Conservation (phyloP, 2,113 vertebrate genomes). For the Tauraco erythrolophus region DNA sequence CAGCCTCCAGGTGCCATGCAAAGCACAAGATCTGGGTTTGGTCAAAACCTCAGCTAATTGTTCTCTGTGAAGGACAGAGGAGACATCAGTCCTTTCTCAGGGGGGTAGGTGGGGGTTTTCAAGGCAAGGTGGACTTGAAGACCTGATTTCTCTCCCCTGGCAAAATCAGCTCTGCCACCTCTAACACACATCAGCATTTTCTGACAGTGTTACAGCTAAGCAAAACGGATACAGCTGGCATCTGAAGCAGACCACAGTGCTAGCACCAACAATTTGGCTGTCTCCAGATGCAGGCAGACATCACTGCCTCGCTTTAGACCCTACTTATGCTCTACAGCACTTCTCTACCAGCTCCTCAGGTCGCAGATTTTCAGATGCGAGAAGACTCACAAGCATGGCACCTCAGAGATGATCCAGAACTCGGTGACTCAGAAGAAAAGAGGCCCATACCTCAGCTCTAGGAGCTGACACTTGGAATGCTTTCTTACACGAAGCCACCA, state of each 20-base stretch:
- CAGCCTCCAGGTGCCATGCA: neutral
- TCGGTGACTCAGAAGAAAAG: neutral
- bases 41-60: neutral
- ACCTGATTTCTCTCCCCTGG: neutral
- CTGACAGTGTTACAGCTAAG: neutral
- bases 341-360: neutral
- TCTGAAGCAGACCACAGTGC: neutral
- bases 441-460: neutral
- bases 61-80: neutral
- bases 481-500: neutral
- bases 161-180: neutral
- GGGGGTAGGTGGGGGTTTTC: rapidly evolving
- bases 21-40: neutral
- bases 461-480: neutral
- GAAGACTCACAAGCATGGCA: neutral
- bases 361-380: neutral
- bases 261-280: neutral
- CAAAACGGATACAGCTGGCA: neutral
- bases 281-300: neutral
- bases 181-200: neutral
- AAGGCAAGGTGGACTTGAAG: neutral
- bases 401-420: neutral
- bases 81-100: neutral
- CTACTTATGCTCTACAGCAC: neutral
- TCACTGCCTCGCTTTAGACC: neutral